phyloP scores from a whole-genome alignment of 30 jellyfish, hydroid and myxozoan species.

The Haliclystus octoradiatus region DNA sequence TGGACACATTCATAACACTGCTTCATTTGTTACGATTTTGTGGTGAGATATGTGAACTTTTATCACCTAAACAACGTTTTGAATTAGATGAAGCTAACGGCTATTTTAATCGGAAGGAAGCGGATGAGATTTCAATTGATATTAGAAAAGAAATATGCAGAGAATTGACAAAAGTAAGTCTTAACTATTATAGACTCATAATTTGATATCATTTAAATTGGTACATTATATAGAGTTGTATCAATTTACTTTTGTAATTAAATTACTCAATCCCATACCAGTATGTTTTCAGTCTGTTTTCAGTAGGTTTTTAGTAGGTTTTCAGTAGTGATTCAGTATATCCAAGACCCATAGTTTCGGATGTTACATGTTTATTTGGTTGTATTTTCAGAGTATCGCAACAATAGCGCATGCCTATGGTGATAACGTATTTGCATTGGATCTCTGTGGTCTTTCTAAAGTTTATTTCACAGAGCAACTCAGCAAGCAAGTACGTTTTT shows the following conservation, averaged over 20 bases:
- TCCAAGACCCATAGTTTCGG: too few species aligned
- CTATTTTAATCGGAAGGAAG: too few species aligned
- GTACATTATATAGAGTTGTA: too few species aligned
- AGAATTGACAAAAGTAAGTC: neutral
- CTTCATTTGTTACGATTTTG: neutral
- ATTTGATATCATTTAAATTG: too few species aligned
- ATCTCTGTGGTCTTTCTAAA: neutral
- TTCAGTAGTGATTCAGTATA: too few species aligned
- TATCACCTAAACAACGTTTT: neutral
- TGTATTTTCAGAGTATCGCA: neutral
- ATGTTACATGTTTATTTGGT: too few species aligned
- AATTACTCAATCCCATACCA: too few species aligned
- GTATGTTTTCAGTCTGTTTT: too few species aligned
- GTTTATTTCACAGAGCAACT: neutral
- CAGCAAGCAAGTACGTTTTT: neutral
- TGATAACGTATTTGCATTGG: neutral
- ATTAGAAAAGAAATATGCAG: neutral
- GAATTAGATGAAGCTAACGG: too few species aligned
- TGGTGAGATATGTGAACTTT: neutral
- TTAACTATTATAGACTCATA: too few species aligned
- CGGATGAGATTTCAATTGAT: neutral
- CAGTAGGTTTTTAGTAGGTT: too few species aligned
- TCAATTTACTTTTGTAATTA: too few species aligned
- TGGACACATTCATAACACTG: neutral
- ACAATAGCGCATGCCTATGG: neutral